Conservation (phyloP, 30 jellyfish, hydroid and myxozoan species). For the Turritopsis rubra region DNA sequence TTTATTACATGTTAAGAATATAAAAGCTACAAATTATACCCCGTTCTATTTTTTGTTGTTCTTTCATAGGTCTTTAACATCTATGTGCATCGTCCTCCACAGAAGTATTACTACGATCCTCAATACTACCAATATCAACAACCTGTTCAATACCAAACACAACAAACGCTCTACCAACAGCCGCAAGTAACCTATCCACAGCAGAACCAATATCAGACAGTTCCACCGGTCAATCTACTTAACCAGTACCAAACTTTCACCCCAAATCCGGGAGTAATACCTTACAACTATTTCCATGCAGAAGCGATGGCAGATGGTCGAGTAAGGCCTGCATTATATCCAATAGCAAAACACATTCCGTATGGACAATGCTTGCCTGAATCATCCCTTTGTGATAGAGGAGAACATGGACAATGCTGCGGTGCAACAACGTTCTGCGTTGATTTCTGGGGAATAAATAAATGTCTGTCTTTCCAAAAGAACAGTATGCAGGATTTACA, state of each 20-base stretch:
- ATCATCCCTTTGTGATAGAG: constrained; percentile 71
- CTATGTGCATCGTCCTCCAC: neutral
- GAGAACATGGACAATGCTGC: constrained; percentile 90
- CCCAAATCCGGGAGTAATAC: constrained; percentile 25
- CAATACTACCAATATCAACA: neutral
- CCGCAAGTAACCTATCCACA: neutral
- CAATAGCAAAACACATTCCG: constrained; percentile 32
- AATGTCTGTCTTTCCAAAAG: constrained; percentile 65
- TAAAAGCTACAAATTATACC: neutral
- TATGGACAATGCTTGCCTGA: constrained; percentile 77
- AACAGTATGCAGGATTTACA: constrained; percentile 40
- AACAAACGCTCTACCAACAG: neutral
- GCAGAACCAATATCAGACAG: neutral
- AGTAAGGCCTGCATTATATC: constrained; percentile 24
- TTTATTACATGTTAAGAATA: too few relatives aligned
- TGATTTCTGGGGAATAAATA: constrained; percentile 88
- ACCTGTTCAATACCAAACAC: neutral
- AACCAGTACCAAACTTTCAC: neutral
- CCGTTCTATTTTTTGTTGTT: neutral
- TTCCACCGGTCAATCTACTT: neutral
- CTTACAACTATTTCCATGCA: constrained; percentile 21
- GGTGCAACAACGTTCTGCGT: constrained; percentile 89
- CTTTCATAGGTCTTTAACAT: neutral
- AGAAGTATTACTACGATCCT: neutral
- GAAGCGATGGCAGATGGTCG: constrained; percentile 29